phyloP scores from a whole-genome alignment of 35 echinoderm and acorn worm genomes.

The Hemicentrotus pulcherrimus region DNA sequence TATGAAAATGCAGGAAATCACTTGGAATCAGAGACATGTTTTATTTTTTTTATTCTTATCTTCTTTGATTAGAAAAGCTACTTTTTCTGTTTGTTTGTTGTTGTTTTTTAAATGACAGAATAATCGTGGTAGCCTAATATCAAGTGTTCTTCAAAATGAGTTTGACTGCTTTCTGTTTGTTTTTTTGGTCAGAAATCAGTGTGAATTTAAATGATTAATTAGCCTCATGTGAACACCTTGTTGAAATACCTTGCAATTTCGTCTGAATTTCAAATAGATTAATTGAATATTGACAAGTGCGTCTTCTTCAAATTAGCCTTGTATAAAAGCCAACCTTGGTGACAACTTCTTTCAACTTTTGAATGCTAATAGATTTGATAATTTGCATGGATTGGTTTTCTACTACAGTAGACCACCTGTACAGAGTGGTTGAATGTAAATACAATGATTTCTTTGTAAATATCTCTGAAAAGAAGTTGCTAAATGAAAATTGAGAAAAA shows the following conservation, averaged over 20 bases:
- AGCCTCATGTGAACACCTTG: not conserved
- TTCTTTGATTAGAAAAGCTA: too few species aligned
- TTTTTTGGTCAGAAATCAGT: not conserved
- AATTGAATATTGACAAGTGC: not conserved
- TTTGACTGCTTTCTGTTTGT: too few species aligned
- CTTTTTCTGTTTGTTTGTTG: too few species aligned
- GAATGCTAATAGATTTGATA: not conserved
- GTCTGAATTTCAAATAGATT: not conserved
- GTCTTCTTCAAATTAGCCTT: not conserved
- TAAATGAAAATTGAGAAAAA: not conserved
- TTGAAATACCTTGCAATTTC: slow-evolving; percentile 1
- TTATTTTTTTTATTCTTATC: too few species aligned
- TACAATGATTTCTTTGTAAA: not conserved
- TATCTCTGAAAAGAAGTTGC: not conserved
- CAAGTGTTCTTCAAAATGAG: too few species aligned
- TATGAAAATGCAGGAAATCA: too few species aligned
- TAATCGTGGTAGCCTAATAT: too few species aligned
- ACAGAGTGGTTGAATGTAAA: not conserved
- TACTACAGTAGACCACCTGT: not conserved
- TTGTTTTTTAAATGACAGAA: too few species aligned
- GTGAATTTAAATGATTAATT: not conserved
- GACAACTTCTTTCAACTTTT: not conserved
- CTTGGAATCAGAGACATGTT: too few species aligned
- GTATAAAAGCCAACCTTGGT: not conserved
- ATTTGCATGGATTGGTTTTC: not conserved